Evolutionary conservation across 2,113 vertebrate species (phyloP), one percentile per base, ranked within the genome.

Genomic region (Grus americana): DNA sequence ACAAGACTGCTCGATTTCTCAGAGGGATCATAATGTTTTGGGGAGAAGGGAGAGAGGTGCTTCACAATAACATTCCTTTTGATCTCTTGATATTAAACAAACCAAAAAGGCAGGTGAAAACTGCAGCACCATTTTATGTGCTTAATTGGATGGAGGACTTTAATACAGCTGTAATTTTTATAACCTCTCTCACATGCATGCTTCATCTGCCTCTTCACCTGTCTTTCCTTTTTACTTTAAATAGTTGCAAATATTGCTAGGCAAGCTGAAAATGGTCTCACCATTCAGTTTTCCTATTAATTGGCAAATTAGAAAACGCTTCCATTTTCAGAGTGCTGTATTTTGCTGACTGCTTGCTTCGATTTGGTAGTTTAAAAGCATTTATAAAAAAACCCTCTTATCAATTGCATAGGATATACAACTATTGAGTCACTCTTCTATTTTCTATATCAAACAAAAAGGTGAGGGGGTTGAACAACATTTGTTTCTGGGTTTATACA

Each of bases 341-440:
- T 90, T 91, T 83, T 81, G 73, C 68, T 85, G 50, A 80, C 74
- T 82, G n/a, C n/a, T 90, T 93, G 29, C 44, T 92, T 95, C 10
- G 11, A 32, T 90, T 95, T 79, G 71, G 54, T 71, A 90, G 47
- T 92, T 95, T 83, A 82, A 95, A 96, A 92, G 44, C 54, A 86
- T 47, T 61, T 83, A 36, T 23, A 15, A 47, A 89, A 95, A 95
- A 97, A 46, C 32, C 32, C 6, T 63, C 21, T 75, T 88, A 80
- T 78, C 58, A 84, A 54, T 81, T 90, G 59, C 83, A 79, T 52
- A 34, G 65, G 55, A 67, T 55, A 67, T 55, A 3, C 70, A 91
- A 67, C 57, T 91, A 65, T 40, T 57, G 61, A 90, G 52, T 18
- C 12, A 66, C 5, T 4, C 61, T 80, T 82, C 49, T 72, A 36